Evolutionary conservation across 2,797 vertebrate species (phyloP).

Genomic region (Sebastes alutus): DNA sequence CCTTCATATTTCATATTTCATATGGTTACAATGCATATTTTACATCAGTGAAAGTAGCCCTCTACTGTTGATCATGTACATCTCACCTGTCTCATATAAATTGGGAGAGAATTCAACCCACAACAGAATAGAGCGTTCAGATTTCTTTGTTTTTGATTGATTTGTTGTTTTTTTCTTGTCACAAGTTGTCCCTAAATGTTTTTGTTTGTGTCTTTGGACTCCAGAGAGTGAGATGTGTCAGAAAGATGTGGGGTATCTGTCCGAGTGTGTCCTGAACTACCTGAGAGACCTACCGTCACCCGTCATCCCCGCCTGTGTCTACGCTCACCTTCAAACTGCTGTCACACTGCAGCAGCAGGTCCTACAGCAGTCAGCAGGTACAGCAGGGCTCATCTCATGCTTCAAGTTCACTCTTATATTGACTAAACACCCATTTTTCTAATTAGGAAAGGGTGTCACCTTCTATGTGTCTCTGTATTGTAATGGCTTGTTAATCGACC

Average conservation of each 20-base stretch:
- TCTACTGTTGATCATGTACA: not conserved
- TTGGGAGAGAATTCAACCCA: not conserved
- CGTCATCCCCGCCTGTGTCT: constrained; percentile 81
- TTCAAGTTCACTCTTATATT: not conserved
- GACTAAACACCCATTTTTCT: not conserved
- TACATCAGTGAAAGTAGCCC: not conserved
- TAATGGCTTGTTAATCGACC: not conserved
- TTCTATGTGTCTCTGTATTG: not conserved
- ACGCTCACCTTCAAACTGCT: constrained; percentile 81
- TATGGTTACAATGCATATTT: not conserved
- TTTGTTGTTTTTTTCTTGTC: not conserved
- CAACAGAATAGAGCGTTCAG: not conserved
- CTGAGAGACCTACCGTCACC: constrained; percentile 88
- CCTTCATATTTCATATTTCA: not conserved
- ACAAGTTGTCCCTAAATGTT: not conserved
- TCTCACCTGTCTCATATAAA: not conserved
- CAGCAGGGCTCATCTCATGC: not conserved
- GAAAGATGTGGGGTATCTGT: constrained; percentile 81
- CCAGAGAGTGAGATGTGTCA: constrained; percentile 81
- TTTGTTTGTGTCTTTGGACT: constrained; percentile 57
- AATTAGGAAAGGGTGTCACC: not conserved
- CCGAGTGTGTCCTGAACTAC: constrained; percentile 86
- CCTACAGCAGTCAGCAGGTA: constrained; percentile 70
- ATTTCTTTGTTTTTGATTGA: not conserved
- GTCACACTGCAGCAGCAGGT: constrained; percentile 77